Base-by-base conservation (phyloP, 2,888 invertebrate genomes). In the Drosophila birchii region DNA sequence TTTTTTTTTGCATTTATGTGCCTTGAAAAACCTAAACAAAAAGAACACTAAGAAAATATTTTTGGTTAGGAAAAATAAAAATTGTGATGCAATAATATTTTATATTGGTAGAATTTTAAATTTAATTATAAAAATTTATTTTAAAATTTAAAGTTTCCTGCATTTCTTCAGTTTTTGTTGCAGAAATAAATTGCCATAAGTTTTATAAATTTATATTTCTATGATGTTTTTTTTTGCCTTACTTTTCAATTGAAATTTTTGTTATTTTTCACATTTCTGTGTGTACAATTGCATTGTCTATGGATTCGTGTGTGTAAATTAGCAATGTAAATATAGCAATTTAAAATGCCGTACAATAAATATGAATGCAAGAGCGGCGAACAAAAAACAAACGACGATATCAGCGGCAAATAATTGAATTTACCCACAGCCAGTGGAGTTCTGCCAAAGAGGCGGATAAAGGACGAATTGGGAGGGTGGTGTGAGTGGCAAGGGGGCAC, bases 301-400 rank as follows among this genome's bases (percentile, higher is more conserved):
- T 39, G 70, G 45, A 53, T 43, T 44, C 75, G 63, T 80, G 77
- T 81, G 61, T 78, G 78, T 78, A 81, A 86, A 86, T 86, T 86
- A 86, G 85, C 88, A 86, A 86, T 86, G 85, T 86, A 86, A 86
- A 86, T 86, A 86, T 88, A 78, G 81, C 88, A 86, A 86, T 86
- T 86, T 86, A 88, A 86, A 86, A 84, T 88, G 86, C 84, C 80
- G 73, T 78, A 88, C 88, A 86, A 86, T 86, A 86, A 86, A 86
- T 86, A 86, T 86, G 85, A 86, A 88, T 88, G 81, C 85, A 84
- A 88, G 75, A 79, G 85, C 82, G 75, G 44, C 62, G 70, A 66
- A 76, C 84, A 77, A 63, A 79, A 84, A 86, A 86, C 84, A 88
- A 86, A 88, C 85, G 88, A 86, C 88, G 80, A 88, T 88, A 86